Evolutionary conservation across 2,797 vertebrate genomes (phyloP), one percentile per base, ranked within the genome.

Genomic region (Sylvilagus floridanus): DNA sequence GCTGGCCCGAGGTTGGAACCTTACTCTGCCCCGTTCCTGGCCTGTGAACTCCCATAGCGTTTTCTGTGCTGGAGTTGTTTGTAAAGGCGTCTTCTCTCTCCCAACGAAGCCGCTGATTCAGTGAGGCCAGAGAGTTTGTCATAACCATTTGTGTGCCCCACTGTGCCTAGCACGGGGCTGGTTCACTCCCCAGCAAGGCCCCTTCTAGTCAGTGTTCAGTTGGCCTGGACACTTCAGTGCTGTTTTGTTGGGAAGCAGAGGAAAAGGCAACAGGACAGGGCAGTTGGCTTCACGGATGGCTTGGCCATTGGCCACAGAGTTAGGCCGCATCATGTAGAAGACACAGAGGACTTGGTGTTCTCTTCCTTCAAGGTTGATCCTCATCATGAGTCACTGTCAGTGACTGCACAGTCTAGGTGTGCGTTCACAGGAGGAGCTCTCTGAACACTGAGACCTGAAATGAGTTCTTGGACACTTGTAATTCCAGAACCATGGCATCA

Each of bases 321-420:
- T 50, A 19, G 37, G 42, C 85, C 85, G 78, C 54, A 57, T 83
- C 28, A 17, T n/a, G 9, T 57, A 35, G 42, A 93, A 71, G 94
- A 88, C 19, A 35, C 35, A 10, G 35, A 84, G 26, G 16, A 77
- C 83, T 82, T 65, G 4, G 10, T 83, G 82, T 84, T 79, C 82
- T 78, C 75, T 65, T 47, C 73, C 81, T 68, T 72, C 66, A 32
- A 81, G 57, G 96, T 68, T 60, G 76, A 72, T 82, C 92, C 90
- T 35, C 92, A 83, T 92, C 71, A 79, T 81, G 92, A 71, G 84
- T 94, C 72, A 73, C 68, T 66, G 8, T 65, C 7, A 37, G 11
- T 77, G 86, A 77, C 68, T 91, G 32, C 79, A 30, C 78, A 63
- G 63, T 42, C 72, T 84, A n/a, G 19, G 71, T 65, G 12, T 78